phyloP scores from a whole-genome alignment of 2,888 invertebrate genomes.

The Eugnorisma glareosa region DNA sequence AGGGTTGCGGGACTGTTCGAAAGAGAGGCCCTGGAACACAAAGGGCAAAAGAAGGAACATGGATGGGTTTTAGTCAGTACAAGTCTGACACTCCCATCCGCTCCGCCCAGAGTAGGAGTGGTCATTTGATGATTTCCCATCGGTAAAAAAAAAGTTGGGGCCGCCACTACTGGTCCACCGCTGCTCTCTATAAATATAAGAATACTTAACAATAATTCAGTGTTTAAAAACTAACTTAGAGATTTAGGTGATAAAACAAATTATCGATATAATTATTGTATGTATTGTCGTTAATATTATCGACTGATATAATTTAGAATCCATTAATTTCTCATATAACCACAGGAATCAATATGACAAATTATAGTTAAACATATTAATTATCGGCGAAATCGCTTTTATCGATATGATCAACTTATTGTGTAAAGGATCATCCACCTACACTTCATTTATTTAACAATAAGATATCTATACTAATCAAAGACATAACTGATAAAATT shows the following conservation, averaged over 20 bases:
- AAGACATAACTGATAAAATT: constrained; percentile 15
- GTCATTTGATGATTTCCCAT: too few relatives aligned
- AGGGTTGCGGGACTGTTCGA: too few relatives aligned
- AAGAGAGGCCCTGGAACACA: too few relatives aligned
- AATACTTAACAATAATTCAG: constrained; percentile 14
- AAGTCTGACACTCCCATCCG: too few relatives aligned
- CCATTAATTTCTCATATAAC: constrained; percentile 43
- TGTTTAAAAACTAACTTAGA: constrained; percentile 26
- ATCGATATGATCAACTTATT: constrained; percentile 39
- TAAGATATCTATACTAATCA: constrained; percentile 13
- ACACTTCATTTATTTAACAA: constrained; percentile 9
- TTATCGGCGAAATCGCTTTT: constrained; percentile 29
- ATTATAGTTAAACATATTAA: constrained; percentile 10
- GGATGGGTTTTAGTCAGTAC: too few relatives aligned
- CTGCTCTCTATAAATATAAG: too few relatives aligned
- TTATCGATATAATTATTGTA: constrained; percentile 22
- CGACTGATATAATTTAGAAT: constrained; percentile 24
- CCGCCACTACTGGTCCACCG: too few relatives aligned
- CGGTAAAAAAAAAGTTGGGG: too few relatives aligned
- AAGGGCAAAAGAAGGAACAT: too few relatives aligned
- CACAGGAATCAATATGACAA: constrained; percentile 10
- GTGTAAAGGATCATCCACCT: constrained; percentile 31
- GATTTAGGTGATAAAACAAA: constrained; percentile 21
- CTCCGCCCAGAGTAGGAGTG: too few relatives aligned
- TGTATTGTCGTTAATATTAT: constrained; percentile 32